Base-by-base conservation (phyloP, 2,888 invertebrate genomes). In the Leptinotarsa juncta region DNA sequence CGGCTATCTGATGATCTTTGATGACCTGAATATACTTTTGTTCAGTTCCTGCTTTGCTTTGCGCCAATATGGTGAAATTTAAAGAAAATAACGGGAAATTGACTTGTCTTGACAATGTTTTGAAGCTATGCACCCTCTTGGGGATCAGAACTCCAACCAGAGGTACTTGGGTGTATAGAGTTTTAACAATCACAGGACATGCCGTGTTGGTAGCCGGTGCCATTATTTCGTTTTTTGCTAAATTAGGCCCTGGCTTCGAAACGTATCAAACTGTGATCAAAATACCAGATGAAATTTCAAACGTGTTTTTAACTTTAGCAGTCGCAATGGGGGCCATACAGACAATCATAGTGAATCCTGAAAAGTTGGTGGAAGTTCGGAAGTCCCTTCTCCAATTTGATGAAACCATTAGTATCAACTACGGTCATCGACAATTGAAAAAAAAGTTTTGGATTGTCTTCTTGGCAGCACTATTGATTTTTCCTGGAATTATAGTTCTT, bases 241-340 rank as follows among this genome's bases (percentile, higher is more conserved):
- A 71, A 20, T 26, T 71, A n/a, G 16, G 42, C 2, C 32, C 53
- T 7, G 23, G 0, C 15, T 71, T 71, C 23, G 55, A 67, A 42
- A 3, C 42, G 0, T 62, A 48, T 10, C 42, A 57, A 0, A 57
- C 57, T 53, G 42, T 71, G 7, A 48, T 71, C 16, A 71, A 65
- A 57, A 20, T 71, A 49, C 15, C 65, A 3, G 71, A 71, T 57
- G 65, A 67, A 67, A n/a, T 65, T n/a, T 57, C 71, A 5, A 57
- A 65, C 50, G 32, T 71, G 32, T 71, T 71, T 49, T 57, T 71
- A 15, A 65, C 66, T 57, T 15, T 67, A 20, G 67, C 67, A n/a
- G 67, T 71, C 12, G 23, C 67, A 23, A 67, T 49, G 7, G n/a
- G 32, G 3, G 62, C 32, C 1, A 32, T 62, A 26, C 32, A 12